A percentile compares a stretch with the other conserved stretches of the same genome.
These are phyloP conservation scores for Drosophila mettleri DNA, from an alignment of 2,888 invertebrate species.

Conservation along the genomic window DNA sequence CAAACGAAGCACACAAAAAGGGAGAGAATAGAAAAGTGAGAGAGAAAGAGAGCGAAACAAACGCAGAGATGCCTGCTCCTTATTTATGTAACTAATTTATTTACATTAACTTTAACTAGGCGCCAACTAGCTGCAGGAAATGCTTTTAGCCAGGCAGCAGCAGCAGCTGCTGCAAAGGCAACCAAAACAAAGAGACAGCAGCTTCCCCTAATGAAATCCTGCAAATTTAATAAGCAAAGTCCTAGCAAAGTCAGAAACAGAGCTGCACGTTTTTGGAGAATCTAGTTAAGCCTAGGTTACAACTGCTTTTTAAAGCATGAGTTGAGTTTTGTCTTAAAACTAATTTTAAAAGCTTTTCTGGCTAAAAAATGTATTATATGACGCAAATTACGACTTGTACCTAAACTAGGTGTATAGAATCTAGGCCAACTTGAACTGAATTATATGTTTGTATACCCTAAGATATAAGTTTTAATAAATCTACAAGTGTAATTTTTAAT, in stretches of 20 bases:
- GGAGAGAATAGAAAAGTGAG: neutral
- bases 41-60: neutral
- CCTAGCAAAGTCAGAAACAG: constrained; percentile 20
- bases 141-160: constrained; percentile 7
- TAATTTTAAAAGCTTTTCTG: neutral
- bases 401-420: too few relatives aligned
- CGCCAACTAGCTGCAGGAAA: constrained; percentile 26
- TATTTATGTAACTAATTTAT: constrained; percentile 67
- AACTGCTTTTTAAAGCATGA: neutral
- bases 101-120: constrained; percentile 53
- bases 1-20: neutral
- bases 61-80: constrained; percentile 2
- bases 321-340: neutral
- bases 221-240: constrained; percentile 58
- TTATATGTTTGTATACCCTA: too few relatives aligned
- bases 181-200: constrained; percentile 1
- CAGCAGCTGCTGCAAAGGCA: neutral
- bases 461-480: too few relatives aligned
- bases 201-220: constrained; percentile 48
- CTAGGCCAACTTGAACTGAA: too few relatives aligned
- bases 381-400: too few relatives aligned
- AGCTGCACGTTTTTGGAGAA: constrained; percentile 5
- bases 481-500: too few relatives aligned
- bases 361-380: too few relatives aligned
- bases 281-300: constrained; percentile 1